Evolutionary conservation across 2,113 vertebrate genomes (phyloP).

Genomic region (Odontophorus gujanensis): DNA sequence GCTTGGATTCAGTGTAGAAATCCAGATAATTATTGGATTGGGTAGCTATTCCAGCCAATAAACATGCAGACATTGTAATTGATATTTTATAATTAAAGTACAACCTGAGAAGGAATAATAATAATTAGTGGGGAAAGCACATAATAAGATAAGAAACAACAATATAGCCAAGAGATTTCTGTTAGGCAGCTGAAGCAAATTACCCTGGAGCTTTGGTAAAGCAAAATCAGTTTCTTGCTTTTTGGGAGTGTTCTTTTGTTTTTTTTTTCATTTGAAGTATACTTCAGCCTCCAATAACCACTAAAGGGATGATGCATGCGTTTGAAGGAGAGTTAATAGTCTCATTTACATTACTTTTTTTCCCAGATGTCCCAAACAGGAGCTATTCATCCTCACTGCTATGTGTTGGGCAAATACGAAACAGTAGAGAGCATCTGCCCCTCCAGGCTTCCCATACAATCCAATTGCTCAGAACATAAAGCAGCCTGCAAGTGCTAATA

Average conservation of each 20-base stretch:
- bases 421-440: neutral
- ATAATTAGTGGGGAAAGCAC: slow-evolving; percentile 27
- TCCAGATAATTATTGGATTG: neutral
- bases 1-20: neutral
- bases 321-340: neutral
- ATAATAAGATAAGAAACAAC: slow-evolving; percentile 35
- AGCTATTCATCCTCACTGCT: neutral
- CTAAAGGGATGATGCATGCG: neutral
- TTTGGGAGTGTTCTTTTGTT: neutral
- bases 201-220: slow-evolving; percentile 23
- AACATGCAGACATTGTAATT: slow-evolving; percentile 32
- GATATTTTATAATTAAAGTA: slow-evolving; percentile 49
- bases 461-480: slow-evolving; percentile 1
- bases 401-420: neutral
- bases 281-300: neutral
- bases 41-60: neutral
- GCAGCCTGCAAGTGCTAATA: neutral
- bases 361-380: neutral
- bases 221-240: neutral
- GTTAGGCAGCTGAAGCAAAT: slow-evolving; percentile 10
- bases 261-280: neutral
- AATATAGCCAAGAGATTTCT: neutral
- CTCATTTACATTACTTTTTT: neutral
- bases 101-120: slow-evolving; percentile 26
- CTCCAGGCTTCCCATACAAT: neutral